Base-by-base conservation (phyloP, 92 coral and sea anemone genomes). In the Palythoa caribaeorum region DNA sequence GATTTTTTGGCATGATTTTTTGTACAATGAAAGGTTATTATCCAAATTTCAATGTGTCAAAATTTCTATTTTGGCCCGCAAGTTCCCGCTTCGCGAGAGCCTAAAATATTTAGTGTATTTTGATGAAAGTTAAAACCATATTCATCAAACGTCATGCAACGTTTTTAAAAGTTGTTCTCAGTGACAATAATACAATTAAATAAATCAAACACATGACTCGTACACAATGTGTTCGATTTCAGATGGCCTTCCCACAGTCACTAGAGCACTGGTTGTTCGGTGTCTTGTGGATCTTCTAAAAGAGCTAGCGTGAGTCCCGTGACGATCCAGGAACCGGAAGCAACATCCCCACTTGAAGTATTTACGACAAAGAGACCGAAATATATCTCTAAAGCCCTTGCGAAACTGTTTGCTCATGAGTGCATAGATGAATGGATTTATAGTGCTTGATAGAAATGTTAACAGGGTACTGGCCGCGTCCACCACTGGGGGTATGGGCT, bases 391-490 rank as follows among this genome's bases (percentile, higher is more conserved):
- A 85, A 94, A 94, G 50, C 97, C 97, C 78, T 90, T 94, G 88
- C 95, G 94, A 55, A 94, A 94, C 77, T 92, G 94, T 83, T 92
- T 94, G 60, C 90, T 94, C 87, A 94, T 91, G 13, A 91, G 94
- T 15, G 95, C 97, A 68, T 94, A 94, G 11, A 94, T 94, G 69
- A 92, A 94, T 1, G 97, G 97, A 54, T 94, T 94, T 52, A 90
- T 90, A 28, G 97, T 88, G 76, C 97, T 94, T 17, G 97, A 94
- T 2, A 94, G 90, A 48, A 94, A 94, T 6, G 94, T 90, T 17
- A 94, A 69, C 37, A 94, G 94, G 20, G 80, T 86, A 70, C 95
- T 90, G 9, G 92, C 88, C 28, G 95, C 90, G 68, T 94, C 95
- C 69, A 94, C 78, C 48, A 70, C 83, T 14, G 90, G 92, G 11